Evolutionary conservation across 2,888 invertebrate genomes (phyloP), one percentile per base, ranked within the genome.

Genomic region (Rhagonycha fulva): DNA sequence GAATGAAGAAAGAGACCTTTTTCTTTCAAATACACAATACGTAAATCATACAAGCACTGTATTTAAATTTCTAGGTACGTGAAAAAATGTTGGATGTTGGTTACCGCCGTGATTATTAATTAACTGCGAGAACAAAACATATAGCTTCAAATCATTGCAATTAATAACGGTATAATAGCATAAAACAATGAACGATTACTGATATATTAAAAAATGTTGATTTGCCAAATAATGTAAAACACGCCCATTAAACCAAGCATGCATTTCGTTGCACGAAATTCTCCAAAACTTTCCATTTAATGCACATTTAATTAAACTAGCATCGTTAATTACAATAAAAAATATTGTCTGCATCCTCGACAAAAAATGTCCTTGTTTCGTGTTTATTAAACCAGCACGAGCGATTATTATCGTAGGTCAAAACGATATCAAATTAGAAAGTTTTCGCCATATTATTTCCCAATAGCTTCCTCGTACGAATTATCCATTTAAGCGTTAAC

Each of bases 301-400:
- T 66, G 63, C 24, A 24, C 26, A 66, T 66, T 66, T 66, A 66
- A 66, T 66, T 66, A 66, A 66, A 24, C 12, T 7, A 14, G 11
- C 26, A 23, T 63, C 10, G 63, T 66, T 24, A 66, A 62, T 62
- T 62, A 23, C 19, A 66, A 66, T 24, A 66, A 66, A 66, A n/a
- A 24, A 14, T 26, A 66, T 24, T 66, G 23, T 24, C 63, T 66
- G 26, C 63, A 14, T 66, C 23, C 63, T 66, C 12, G 63, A 66
- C 26, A 66, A 66, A 66, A 63, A 66, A 12, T 66, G 63, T 66
- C 63, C 63, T 66, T 66, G 63, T 66, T 66, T 66, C n/a, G 26
- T 66, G 23, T 24, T 66, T 66, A 66, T 66, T 66, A 66, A 66
- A 66, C 63, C 26, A 26, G 63, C 63, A 66, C 63, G 63, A 66